phyloP scores from a whole-genome alignment of 2,113 vertebrate species.

The Chinchilla lanigera region DNA sequence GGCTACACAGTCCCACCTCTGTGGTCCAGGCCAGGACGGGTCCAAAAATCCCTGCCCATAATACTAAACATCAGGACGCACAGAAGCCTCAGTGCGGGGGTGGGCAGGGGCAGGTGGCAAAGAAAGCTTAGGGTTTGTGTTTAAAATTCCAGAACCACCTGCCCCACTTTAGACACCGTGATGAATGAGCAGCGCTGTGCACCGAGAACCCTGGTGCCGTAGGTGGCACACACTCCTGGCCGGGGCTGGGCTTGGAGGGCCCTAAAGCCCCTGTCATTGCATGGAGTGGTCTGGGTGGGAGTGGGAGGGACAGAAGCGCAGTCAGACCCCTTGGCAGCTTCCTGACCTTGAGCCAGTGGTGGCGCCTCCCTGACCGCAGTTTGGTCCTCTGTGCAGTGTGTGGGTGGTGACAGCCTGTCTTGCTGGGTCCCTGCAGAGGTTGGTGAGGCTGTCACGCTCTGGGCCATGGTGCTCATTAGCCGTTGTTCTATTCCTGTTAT shows the following conservation, averaged over 20 bases:
- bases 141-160: not conserved
- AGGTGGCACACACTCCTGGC: not conserved
- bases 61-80: not conserved
- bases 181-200: not conserved
- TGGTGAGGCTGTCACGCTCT: not conserved
- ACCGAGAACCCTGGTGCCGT: rapidly evolving
- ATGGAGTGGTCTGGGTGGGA: rapidly evolving
- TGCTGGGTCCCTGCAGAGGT: not conserved
- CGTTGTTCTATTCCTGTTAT: rapidly evolving
- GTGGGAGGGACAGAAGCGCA: not conserved
- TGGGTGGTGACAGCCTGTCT: not conserved
- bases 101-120: not conserved
- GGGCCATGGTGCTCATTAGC: not conserved
- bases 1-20: not conserved
- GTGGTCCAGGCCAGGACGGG: not conserved
- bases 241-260: rapidly evolving
- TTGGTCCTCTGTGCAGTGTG: not conserved
- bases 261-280: not conserved
- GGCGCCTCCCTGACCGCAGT: not conserved
- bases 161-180: not conserved
- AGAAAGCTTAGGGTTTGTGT: not conserved
- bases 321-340: not conserved
- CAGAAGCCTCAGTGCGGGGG: not conserved
- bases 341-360: not conserved
- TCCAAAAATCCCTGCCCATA: not conserved